Evolutionary conservation across 2,888 invertebrate genomes (phyloP), one percentile per base, ranked within the genome.

Genomic region (Chymomyza amoena): DNA sequence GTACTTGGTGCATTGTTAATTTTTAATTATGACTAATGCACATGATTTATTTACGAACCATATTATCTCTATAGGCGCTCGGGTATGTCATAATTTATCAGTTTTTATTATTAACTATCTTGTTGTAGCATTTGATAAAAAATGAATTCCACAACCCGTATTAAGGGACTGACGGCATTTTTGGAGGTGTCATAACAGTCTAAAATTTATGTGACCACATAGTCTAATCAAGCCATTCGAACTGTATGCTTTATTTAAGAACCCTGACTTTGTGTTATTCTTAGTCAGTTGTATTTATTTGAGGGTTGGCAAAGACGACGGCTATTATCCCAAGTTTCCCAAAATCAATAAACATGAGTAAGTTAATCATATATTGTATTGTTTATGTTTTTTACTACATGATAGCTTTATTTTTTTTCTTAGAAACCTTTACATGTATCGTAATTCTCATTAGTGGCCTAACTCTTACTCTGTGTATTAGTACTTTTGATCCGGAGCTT

Each of bases 401-500:
- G 6, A 9, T 0, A 7, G 32, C 32, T 25, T 28, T 28, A 15
- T 9, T 57, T 15, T 57, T 15, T 28, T 57, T 15, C 57, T 2
- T 28, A 57, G 57, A 10, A 6, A 25, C 6, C 57, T 9, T 57
- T 57, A 1, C 16, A 39, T 5, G 20, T 6, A 16, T 15, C 5
- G 10, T 16, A 59, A 1, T 16, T 60, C 9, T 4, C 16, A 2
- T 9, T 57, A 4, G n/a, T 80, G 4, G 4, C 68, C 32, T 60
- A 36, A 10, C 50, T 25, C 6, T 10, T 77, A 10, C 15, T 61
- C 16, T 20, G 68, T 1, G 15, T 9, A 63, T 59, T 5, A 20
- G 39, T 6, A 73, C 67, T 7, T 90, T 90, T 50, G 73, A 90
- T 76, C 81, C 91, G 10, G 69, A 73, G 1, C 20, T 70, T 0